A percentile compares a stretch with the other conserved stretches of the same genome.
These are phyloP conservation scores for Sarcophaga rosellei DNA, from an alignment of 2,888 invertebrate species.

Conservation along the genomic window DNA sequence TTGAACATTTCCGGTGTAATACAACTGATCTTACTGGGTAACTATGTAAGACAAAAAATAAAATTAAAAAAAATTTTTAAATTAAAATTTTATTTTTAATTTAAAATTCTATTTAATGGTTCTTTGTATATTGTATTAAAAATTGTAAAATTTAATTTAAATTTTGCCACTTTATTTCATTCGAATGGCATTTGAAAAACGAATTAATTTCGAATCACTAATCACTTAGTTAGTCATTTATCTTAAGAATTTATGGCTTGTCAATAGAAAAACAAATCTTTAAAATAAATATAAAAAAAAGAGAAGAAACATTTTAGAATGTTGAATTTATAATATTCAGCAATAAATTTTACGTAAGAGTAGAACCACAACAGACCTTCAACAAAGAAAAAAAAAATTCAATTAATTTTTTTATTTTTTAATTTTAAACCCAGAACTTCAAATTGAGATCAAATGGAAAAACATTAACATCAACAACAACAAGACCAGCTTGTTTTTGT, in stretches of 20 bases:
- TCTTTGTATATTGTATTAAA: too few species aligned
- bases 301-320: not conserved
- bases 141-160: not conserved
- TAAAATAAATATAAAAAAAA: not conserved
- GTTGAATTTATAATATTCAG: not conserved
- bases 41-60: too few species aligned
- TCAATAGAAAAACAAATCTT: not conserved
- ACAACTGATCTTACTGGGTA: too few species aligned
- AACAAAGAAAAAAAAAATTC: not conserved
- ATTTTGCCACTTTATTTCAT: not conserved
- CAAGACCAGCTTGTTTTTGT: slow-evolving; percentile 30
- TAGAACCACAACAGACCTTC: not conserved
- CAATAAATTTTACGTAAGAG: not conserved
- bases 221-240: not conserved
- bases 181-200: not conserved
- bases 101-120: too few species aligned
- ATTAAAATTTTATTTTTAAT: too few species aligned
- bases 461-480: not conserved
- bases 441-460: not conserved
- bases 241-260: not conserved
- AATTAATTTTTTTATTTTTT: not conserved
- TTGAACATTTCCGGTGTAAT: too few species aligned
- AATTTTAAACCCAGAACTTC: not conserved
- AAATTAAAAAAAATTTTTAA: too few species aligned
- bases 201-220: not conserved